phyloP scores from a whole-genome alignment of 2,113 vertebrate genomes.

The Ascaphus truei region DNA sequence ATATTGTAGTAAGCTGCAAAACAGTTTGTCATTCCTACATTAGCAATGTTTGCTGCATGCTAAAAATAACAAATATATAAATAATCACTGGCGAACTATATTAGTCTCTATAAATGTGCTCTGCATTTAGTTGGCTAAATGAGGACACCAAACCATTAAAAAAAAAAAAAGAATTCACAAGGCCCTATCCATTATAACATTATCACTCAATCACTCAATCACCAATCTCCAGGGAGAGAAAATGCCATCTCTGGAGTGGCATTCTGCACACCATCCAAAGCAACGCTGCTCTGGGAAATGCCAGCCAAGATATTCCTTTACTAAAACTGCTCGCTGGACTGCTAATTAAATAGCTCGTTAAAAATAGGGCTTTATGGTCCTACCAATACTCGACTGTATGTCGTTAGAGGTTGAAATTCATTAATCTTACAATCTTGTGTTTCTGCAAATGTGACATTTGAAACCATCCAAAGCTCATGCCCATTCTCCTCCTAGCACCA shows the following conservation, averaged over 20 bases:
- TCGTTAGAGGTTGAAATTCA: constrained; percentile 36
- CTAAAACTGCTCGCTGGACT: constrained; percentile 27
- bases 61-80: too few relatives aligned
- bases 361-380: constrained; percentile 40
- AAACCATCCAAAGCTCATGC: not conserved
- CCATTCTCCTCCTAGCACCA: not conserved
- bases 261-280: constrained; percentile 27
- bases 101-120: too few relatives aligned
- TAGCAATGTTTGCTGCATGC: too few relatives aligned
- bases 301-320: constrained; percentile 39
- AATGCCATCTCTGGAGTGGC: constrained; percentile 20
- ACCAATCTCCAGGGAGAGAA: not conserved
- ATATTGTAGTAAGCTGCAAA: too few relatives aligned
- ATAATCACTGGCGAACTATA: too few relatives aligned
- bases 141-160: not conserved
- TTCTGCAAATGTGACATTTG: not conserved
- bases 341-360: constrained; percentile 49
- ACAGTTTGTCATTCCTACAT: too few relatives aligned
- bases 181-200: constrained; percentile 26
- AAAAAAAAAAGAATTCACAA: not conserved
- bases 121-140: not conserved
- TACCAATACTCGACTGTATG: constrained; percentile 30
- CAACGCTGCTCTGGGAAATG: constrained; percentile 35
- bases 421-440: not conserved
- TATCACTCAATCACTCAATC: not conserved